Evolutionary conservation across 2,797 vertebrate genomes (phyloP), one percentile per base, ranked within the genome.

Genomic region (Urophycis tenuis): DNA sequence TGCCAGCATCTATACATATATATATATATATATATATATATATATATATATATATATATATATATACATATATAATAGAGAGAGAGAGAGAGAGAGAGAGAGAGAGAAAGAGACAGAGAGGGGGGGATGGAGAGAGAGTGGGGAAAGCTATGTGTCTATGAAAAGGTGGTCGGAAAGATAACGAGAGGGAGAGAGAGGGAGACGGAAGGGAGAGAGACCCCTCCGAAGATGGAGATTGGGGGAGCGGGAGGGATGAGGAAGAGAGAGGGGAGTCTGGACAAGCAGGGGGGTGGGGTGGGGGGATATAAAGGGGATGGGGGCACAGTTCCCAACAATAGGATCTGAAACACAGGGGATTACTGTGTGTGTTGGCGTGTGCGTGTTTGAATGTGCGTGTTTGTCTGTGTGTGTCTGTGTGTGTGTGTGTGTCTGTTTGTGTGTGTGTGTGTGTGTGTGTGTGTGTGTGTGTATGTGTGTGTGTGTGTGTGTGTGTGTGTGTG

Each of bases 161-260:
- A 87, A 88, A 89, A 88, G 86, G 85, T 90, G 89, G 85, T 60
- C 39, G 84, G 79, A 80, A 75, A 86, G 88, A 92, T 89, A 90
- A 89, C 75, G 81, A 83, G 60, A 5, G 71, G 39, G 74, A 22
- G 60, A 70, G 73, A 30, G 15, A 5, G 25, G n/a, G 87, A 41
- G 39, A 41, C 12, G 14, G 39, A 41, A 41, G 39, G 15, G 39
- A 41, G 39, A 41, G 39, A 41, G 39, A 41, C 39, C 39, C 39
- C 39, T 41, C 39, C 14, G 11, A 41, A 41, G 39, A 41, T 41
- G 15, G 39, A 41, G 39, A 41, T 12, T 41, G 39, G 39, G 39
- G 39, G 14, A 39, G 39, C 14, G 84, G 83, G 80, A 79, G 69
- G 36, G 36, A 39, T 12, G 36, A 7, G 33, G 36, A 39, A 33